phyloP scores from a whole-genome alignment of 53 echinoderm and acorn worm species.

The Astropecten irregularis region DNA sequence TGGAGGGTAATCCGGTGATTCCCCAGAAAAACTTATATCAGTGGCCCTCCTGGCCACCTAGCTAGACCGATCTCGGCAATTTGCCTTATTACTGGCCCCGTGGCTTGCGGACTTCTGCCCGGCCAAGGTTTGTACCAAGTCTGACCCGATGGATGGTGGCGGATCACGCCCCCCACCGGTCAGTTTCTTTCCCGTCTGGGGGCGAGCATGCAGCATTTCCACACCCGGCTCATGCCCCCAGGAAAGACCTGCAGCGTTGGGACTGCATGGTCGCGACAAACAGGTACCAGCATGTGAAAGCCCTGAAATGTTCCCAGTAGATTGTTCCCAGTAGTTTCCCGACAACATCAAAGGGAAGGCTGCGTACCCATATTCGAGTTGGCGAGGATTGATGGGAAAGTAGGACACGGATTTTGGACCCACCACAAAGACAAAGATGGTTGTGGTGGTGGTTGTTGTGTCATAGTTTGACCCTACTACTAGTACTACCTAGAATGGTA shows the following conservation, averaged over 20 bases:
- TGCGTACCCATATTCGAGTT: too few species aligned
- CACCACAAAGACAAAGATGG: too few species aligned
- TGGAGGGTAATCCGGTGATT: background rate
- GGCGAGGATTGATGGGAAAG: too few species aligned
- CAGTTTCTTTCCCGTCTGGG: background rate
- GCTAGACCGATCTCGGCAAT: background rate
- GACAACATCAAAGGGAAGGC: too few species aligned
- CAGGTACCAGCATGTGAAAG: background rate
- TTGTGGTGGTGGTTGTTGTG: too few species aligned
- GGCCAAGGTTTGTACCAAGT: background rate
- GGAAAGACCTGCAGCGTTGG: background rate
- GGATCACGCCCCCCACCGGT: background rate
- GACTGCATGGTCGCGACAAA: background rate
- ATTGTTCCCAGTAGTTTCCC: too few species aligned
- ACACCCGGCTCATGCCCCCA: background rate
- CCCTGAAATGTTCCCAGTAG: too few species aligned
- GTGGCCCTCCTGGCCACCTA: background rate
- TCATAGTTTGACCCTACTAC: too few species aligned
- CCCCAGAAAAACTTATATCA: background rate
- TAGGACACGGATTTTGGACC: too few species aligned
- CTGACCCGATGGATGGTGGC: background rate
- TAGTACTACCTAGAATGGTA: too few species aligned
- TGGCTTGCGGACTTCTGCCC: background rate
- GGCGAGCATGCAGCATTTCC: background rate
- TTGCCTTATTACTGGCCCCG: background rate